Evolutionary conservation across 2,888 invertebrate genomes (phyloP), one percentile per base, ranked within the genome.

Genomic region (Phytoseiulus persimilis): DNA sequence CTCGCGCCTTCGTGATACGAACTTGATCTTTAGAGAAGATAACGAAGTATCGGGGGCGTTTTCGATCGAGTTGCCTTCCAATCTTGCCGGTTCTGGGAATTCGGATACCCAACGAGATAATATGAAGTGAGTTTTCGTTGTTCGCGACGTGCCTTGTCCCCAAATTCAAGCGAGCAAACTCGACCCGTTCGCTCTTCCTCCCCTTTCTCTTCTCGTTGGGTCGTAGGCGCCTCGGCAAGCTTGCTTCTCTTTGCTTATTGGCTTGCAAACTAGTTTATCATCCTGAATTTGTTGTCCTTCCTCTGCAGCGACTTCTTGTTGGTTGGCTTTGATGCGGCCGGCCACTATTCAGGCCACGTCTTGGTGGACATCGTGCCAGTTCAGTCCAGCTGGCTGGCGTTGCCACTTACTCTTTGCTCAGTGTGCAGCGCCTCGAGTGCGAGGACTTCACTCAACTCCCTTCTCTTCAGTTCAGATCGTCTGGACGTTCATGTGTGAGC

Each of bases 251-350:
- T 65, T 65, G 65, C 65, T 65, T 65, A 65, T 65, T 65, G 65
- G 65, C 65, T 65, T 65, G 65, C 65, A 65, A 65, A 65, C 65
- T 65, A 65, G 65, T 65, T 65, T 65, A 65, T 65, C 65, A 65
- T 65, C 65, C 65, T 65, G 65, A 65, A 65, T 65, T 65, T 65
- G 65, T 65, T 65, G 65, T 65, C 65, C 65, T 65, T 65, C 65
- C 65, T 65, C 18, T 65, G 65, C 18, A 65, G 65, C 14, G 65
- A 65, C 65, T 65, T 65, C 65, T 65, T 65, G 65, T 65, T 65
- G 65, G 65, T 65, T 65, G 65, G 65, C 65, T 65, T 65, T 65
- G 65, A 65, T 65, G 65, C 65, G 65, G 65, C 65, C 65, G 65
- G 65, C 65, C 65, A 65, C 65, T 65, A 65, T 65, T 65, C 65